Base-by-base conservation (phyloP, 2,888 invertebrate genomes). In the Cyclophora punctaria region DNA sequence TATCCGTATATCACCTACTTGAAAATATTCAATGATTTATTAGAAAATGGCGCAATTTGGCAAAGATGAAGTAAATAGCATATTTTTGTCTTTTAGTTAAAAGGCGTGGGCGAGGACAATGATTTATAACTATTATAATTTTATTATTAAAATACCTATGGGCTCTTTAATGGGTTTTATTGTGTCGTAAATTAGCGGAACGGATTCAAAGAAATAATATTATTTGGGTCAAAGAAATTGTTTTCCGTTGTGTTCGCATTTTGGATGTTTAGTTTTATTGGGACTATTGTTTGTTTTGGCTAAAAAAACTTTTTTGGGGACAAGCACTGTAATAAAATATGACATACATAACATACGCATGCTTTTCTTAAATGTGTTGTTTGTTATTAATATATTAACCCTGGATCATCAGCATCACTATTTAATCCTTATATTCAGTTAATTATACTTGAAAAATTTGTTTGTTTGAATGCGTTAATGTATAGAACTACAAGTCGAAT, bases 71-170 rank as follows among this genome's bases (percentile, higher is more conserved):
- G 58, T 63, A 67, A 71, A 70, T 69, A 61, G 67, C 63, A 73
- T 80, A 77, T 80, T 78, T 78, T 76, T 66, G 64, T 69, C 70
- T 73, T 70, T 69, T 68, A 74, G 67, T 61, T 61, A 63, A 20
- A 20, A 20, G 20, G 60, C 57, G 73, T 72, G 69, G 72, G 69
- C 53, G 63, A 64, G 64, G 70, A 66, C 66, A 69, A 62, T 78
- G 73, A 83, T 80, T 73, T 77, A 78, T 73, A 48, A 52, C 56
- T 55, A 58, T 60, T 43, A 7, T 65, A 66, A 67, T 63, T 65
- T 62, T 66, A 66, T 67, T 63, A 56, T 59, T 57, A 58, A 56
- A 58, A 58, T 57, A 60, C 65, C 65, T 66, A 62, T 60, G 59
- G 62, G 57, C 63, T 60, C 50, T 59, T 56, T 55, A 55, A 55